A percentile compares a stretch with the other conserved stretches of the same genome.
phyloP scores from a whole-genome alignment of 2,888 invertebrate genomes.

The Cinara cedri region DNA sequence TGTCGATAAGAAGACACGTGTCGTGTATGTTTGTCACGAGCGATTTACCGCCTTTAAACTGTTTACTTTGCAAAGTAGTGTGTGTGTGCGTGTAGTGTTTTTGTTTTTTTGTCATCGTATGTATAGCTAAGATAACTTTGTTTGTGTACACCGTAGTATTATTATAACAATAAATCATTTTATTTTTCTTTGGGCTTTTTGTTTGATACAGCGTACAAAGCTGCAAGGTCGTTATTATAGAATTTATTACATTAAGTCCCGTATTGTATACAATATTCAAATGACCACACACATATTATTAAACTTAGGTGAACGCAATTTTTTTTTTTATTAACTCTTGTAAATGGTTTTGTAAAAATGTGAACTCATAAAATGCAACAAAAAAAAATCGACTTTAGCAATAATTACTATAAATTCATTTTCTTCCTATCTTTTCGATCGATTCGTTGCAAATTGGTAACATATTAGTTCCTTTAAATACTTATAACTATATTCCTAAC shows the following conservation, averaged over 20 bases:
- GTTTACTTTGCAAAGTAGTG: slow-evolving; percentile 13
- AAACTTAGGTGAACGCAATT: too few species aligned
- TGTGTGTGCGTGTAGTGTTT: too few species aligned
- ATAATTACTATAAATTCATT: too few species aligned
- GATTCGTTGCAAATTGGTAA: too few species aligned
- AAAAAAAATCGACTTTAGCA: too few species aligned
- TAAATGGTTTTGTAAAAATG: too few species aligned
- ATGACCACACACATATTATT: background rate
- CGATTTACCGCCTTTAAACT: slow-evolving; percentile 42
- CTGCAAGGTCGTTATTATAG: background rate
- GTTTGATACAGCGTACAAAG: background rate
- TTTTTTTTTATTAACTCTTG: too few species aligned
- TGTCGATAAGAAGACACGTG: slow-evolving; percentile 12
- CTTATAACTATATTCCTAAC: too few species aligned
- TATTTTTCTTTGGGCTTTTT: background rate
- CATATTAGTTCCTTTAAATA: too few species aligned
- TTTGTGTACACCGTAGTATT: background rate
- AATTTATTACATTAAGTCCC: background rate
- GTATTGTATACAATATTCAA: background rate
- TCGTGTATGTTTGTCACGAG: slow-evolving; percentile 16
- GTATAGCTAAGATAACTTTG: slow-evolving; percentile 20
- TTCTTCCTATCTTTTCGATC: too few species aligned
- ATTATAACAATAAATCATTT: slow-evolving; percentile 25
- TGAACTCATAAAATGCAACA: too few species aligned
- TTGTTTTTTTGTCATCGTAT: background rate